Evolutionary conservation across 1,140 invertebrate species (phyloP), one percentile per base, ranked within the genome.

Genomic region (Neodiprion lecontei): DNA sequence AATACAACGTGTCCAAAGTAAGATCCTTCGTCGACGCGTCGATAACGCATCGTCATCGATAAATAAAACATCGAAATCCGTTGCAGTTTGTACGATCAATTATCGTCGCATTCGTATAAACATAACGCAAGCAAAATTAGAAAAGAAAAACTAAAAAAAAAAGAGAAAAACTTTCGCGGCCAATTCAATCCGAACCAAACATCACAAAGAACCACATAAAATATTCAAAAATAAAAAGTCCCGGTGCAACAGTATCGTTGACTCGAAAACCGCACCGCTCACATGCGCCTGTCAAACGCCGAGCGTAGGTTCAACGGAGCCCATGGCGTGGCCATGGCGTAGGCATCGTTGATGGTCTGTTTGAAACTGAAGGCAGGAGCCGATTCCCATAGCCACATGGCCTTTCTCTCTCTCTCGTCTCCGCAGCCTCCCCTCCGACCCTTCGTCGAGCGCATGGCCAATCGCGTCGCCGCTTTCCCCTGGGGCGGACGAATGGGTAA

Each of bases 331-430:
- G 76, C 85, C 85, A 87, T 87, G 86, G 80, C 82, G 82, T 82
- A 85, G 84, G 82, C 83, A 85, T 83, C 83, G 80, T 74, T 82
- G 85, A 85, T 86, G 83, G 86, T 83, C 85, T 84, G 86, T 83
- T 86, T 84, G 79, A 80, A 87, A 87, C 86, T 87, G 86, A 86
- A 79, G 78, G 78, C 3, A 69, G 3, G 3, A 7, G 40, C 78
- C 80, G 77, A 78, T 87, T 86, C 84, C 85, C 85, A 87, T 84
- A 86, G 83, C 28, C 86, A 87, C 86, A 85, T 87, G 86, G 85
- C 79, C 83, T 79, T 78, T 81, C 74, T 75, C 72, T 80, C 74
- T 76, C 78, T 71, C 70, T 76, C 72, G 49, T 71, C 68, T 73
- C 72, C 21, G 72, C 72, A 68, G 21, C 72, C 70, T 69, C 72